Evolutionary conservation across 2,113 vertebrate species (phyloP), one percentile per base, ranked within the genome.

Genomic region (Plectropomus leopardus): DNA sequence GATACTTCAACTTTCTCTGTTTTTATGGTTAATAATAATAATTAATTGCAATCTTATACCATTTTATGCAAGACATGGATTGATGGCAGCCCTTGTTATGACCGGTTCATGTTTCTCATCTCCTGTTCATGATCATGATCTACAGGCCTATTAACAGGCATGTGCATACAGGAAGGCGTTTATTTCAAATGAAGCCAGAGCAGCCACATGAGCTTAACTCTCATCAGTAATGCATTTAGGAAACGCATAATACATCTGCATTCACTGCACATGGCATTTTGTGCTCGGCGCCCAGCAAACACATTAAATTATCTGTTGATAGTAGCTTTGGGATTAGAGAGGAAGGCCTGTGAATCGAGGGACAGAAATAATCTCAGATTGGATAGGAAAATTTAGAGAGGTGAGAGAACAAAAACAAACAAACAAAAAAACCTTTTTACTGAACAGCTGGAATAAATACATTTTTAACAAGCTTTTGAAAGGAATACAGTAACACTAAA

Each of bases 181-280:
- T 17, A 45, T 50, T 78, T 30, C 54, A 30, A 24, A 66, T 72
- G 47, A 1, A 50, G 57, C 58, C 80, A 53, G 51, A 76, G 26
- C 23, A 74, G 53, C 59, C 50, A 60, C 42, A 76, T 65, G 32
- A 45, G 58, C 0, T 48, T 45, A 60, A 53, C 16, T 21, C 66
- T 11, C 69, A 64, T 65, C 36, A 50, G 55, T 75, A 80, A 86
- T 76, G 69, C 78, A 53, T 82, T 87, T 47, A 82, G 75, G 61
- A 80, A 76, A 72, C 24, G 9, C 32, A 54, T 44, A 55, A 70
- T 28, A 19, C 80, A 67, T 75, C 44, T 24, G 54, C 34, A 44
- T 51, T 55, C 51, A 76, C 13, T 63, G 48, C 50, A 76, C 30
- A 59, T 23, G 55, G 61, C 76, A 47, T 58, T 87, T 69, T 23